Evolutionary conservation across 2,888 invertebrate genomes (phyloP), one percentile per base, ranked within the genome.

Genomic region (Encarsia formosa): DNA sequence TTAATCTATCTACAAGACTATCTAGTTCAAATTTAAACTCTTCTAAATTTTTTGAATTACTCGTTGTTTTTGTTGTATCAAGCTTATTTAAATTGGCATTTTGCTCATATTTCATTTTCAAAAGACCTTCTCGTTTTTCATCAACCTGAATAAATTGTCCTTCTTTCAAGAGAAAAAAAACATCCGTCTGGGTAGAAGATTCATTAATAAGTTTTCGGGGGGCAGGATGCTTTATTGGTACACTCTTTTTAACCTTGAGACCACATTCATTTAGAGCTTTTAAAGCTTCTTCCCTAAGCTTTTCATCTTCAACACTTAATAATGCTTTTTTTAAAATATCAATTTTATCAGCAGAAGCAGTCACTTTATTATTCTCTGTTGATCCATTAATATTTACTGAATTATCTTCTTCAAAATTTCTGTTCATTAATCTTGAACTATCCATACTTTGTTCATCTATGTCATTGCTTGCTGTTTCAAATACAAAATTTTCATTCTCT

Each of bases 211-310:
- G 57, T 24, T 59, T 60, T 18, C 40, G 49, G 2, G 53, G 31
- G 0, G 48, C 34, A 0, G 59, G 52, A 1, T 58, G 58, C 24
- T 22, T 37, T 31, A 59, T 47, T 1, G 70, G 64, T 1, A 70
- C 56, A 3, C 59, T 47, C 19, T 62, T 63, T 16, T 65, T 61
- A 2, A 60, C 53, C 1, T 63, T 62, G 18, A 67, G 65, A 6
- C 67, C 66, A 46, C 69, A 71, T 9, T 69, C 65, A 0, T 61
- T 60, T 3, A 72, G 57, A 8, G 68, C 70, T 40, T 65, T 59
- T 13, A 72, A 39, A 4, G 72, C 71, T 43, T 63, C 63, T 13
- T 59, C 54, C n/a, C 65, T 56, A 9, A 71, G 50, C 9, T 61
- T 54, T 19, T 59, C 49, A 42, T 73, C 66, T 4, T 55, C 61